These are phyloP conservation scores for Siderastrea siderea DNA, from an alignment of 92 coral and sea anemone genomes.

Conservation along the genomic window DNA sequence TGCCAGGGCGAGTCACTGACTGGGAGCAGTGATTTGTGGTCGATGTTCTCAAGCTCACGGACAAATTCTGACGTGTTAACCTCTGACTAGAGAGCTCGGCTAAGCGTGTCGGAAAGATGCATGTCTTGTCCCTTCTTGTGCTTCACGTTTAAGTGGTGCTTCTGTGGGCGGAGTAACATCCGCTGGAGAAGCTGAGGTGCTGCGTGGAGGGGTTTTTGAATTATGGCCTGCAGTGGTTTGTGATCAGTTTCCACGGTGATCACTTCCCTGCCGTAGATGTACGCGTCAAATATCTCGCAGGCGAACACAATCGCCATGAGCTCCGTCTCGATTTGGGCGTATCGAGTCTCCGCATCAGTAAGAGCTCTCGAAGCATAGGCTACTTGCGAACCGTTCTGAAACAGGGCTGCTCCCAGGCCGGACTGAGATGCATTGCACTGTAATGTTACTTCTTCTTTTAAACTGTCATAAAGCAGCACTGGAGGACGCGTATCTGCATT, in stretches of 20 bases:
- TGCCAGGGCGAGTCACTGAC: constrained; percentile 63
- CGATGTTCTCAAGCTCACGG: constrained; percentile 47
- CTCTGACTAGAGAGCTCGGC: constrained; percentile 64
- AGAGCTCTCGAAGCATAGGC: constrained; percentile 66
- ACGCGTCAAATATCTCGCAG: constrained; percentile 31
- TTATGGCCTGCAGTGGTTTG: constrained; percentile 51
- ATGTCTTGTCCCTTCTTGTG: constrained; percentile 74
- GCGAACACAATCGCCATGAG: constrained; percentile 55
- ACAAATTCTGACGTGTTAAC: constrained; percentile 39
- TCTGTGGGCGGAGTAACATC: constrained; percentile 59
- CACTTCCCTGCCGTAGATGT: constrained; percentile 48
- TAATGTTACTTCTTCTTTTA: constrained; percentile 41
- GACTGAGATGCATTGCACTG: constrained; percentile 70
- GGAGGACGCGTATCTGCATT: constrained; percentile 40
- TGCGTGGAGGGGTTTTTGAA: constrained; percentile 51
- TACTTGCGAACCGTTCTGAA: constrained; percentile 62
- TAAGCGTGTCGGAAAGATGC: constrained; percentile 60
- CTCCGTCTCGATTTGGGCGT: constrained; percentile 68
- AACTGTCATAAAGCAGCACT: constrained; percentile 41
- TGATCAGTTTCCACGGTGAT: constrained; percentile 59
- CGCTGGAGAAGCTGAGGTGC: constrained; percentile 65
- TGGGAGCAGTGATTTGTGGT: constrained; percentile 44
- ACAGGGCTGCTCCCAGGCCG: constrained; percentile 46
- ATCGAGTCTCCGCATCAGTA: constrained; percentile 58
- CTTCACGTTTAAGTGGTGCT: constrained; percentile 32